Evolutionary conservation across 2,797 vertebrate genomes (phyloP), one percentile per base, ranked within the genome.

Genomic region (Erethizon dorsatum): DNA sequence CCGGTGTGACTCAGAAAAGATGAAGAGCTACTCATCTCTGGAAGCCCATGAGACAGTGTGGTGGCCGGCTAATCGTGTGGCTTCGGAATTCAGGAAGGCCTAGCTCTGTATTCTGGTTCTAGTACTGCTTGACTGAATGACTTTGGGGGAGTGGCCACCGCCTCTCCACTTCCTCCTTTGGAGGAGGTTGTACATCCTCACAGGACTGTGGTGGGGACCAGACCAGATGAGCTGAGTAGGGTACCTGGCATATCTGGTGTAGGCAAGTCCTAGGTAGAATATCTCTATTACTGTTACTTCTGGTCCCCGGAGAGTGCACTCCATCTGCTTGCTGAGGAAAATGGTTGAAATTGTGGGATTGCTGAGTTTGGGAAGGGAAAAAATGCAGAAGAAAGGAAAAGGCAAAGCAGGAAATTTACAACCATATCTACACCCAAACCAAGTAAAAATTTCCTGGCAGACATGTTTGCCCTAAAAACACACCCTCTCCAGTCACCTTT

Each of bases 311-410:
- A 83, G 31, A 84, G 13, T 37, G 0, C 9, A n/a, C 22, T 88
- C 5, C 47, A 12, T n/a, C 33, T 85, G 33, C 50, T 24, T 22
- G 1, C 52, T 52, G 50, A 83, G 45, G 13, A 92, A 57, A 75
- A 56, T 47, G 11, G 22, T 67, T 61, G 88, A 61, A 75, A 17
- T 56, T 47, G 18, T 91, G 63, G 24, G 45, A 0, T 14, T 61
- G 75, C 41, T 93, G 18, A 69, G 54, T 77, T 54, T 61, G 26
- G 31, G 3, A 28, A 12, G 1, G 50, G 24, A 95, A 78, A 18
- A 88, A 71, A 88, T 18, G 26, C 7, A 52, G 31, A 90, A 63
- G 59, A 90, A 96, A 91, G 37, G 28, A 82, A 83, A 79, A 56
- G 22, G n/a, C 9, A 82, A 88, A 94, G 45, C 6, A 11, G 12